Base-by-base conservation (phyloP, 2,797 vertebrate genomes). In the Simalia tracyae region DNA sequence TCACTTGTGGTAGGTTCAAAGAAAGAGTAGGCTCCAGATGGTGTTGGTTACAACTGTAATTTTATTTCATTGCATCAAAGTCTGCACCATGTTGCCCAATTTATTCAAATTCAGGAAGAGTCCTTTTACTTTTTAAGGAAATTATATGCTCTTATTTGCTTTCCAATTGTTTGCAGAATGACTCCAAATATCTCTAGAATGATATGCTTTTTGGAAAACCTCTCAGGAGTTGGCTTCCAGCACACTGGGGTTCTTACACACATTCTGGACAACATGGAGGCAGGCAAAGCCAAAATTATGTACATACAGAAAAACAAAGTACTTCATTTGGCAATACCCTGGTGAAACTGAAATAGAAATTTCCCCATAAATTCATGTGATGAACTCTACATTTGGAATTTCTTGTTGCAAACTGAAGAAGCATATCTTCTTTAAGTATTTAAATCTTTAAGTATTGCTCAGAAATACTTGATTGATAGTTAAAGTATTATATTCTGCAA, bases 81-180 rank as follows among this genome's bases (percentile, higher is more conserved):
- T 28, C 9, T 91, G 84, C 5, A 81, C 50, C 24, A 36, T 63
- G 22, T 59, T 59, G 42, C 59, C 61, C 50, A 84, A 46, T 54
- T 76, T 26, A 66, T 54, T 85, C 46, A 17, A 84, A 88, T 50
- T 36, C 22, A 57, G n/a, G 42, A 92, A 59, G 26, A 85, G 31
- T 12, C 12, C 54, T 85, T 64, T 81, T 84, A 84, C 60, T 89
- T 92, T 89, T 92, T 85, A 89, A 84, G 59, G 59, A 91, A 57
- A 36, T 92, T 66, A 3, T 56, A 46, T 57, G 50, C 14, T 57
- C 36, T 56, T 12, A 42, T 84, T 92, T 91, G 63, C 8, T 0
- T 81, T 81, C 72, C 72, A 81, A 4, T 46, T 24, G 72, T 24
- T 19, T 24, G 36, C 72, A 24, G 72, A 81, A 81, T 46, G 36